Evolutionary conservation across 2,888 invertebrate species (phyloP), one percentile per base, ranked within the genome.

Genomic region (Girardia tigrina): DNA sequence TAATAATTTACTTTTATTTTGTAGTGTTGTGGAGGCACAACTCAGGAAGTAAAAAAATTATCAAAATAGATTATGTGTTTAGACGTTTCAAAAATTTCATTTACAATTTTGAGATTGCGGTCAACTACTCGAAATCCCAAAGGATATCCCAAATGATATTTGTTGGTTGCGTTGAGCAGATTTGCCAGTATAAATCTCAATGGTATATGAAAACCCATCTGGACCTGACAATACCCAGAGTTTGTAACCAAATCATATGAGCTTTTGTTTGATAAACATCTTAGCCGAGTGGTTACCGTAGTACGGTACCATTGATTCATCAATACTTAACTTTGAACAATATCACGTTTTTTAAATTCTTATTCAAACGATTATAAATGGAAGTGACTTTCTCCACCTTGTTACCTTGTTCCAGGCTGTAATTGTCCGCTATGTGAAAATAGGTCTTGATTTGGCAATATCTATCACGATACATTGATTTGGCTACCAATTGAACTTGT

Each of bases 391-490:
- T 73, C 12, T 36, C 73, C 29, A 73, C 29, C 56, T 73, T 73
- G 56, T 73, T 73, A 42, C 73, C 73, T 28, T 42, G 27, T 29
- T 73, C 73, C 36, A 73, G 73, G 26, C 56, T 27, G 26, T 73
- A 56, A 29, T 73, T 73, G 73, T 73, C 29, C 26, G 73, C 73
- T 28, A 73, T 26, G 56, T 73, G 73, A 28, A 73, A 42, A 26
- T 42, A 42, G 29, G 73, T 42, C 73, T 73, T 73, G 26, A 73
- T 28, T 26, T 29, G 42, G 26, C 26, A 56, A 73, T 42, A 73
- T 73, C 73, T 73, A 29, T 73, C 56, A 26, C 29, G 27, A 42
- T 36, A 29, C 73, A 73, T 73, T 73, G 73, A 26, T 42, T 73
- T 42, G 26, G 73, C 73, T 20, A 73, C 73, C 73, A 73, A 73